Evolutionary conservation across 2,888 invertebrate genomes (phyloP).

Genomic region (Gisinianus flammeolus): DNA sequence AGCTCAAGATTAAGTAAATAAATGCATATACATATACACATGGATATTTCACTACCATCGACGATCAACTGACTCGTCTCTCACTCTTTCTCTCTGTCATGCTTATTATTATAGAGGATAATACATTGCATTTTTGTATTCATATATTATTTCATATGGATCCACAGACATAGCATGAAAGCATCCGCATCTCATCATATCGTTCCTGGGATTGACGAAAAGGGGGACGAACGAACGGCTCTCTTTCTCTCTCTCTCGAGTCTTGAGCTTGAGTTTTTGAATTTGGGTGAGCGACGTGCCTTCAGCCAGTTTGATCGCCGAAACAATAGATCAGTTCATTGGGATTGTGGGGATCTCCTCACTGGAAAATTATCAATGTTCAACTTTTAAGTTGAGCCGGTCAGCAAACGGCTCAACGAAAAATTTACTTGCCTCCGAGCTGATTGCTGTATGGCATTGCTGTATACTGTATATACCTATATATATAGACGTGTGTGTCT

Average conservation of each 20-base stretch:
- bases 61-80: no score
- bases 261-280: not conserved
- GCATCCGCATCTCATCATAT: no score
- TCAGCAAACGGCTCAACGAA: slow-evolving; percentile 13
- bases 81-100: no score
- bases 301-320: slow-evolving; percentile 10
- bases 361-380: slow-evolving; percentile 31
- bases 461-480: not conserved
- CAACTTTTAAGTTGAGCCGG: slow-evolving; percentile 14
- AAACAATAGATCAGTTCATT: slow-evolving; percentile 35
- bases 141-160: not conserved
- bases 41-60: slow-evolving; percentile 3
- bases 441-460: not conserved
- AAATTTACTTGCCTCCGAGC: slow-evolving; percentile 17
- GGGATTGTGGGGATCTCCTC: not conserved
- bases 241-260: no score
- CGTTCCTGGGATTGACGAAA: no score
- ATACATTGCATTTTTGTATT: not conserved
- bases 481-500: not conserved
- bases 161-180: not conserved
- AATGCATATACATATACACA: slow-evolving; percentile 15
- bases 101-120: no score
- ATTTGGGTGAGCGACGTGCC: slow-evolving; percentile 21
- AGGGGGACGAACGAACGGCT: not conserved
- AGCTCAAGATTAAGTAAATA: slow-evolving; percentile 17